Base-by-base conservation (phyloP, 2,797 vertebrate species). In the Buceros bicornis region DNA sequence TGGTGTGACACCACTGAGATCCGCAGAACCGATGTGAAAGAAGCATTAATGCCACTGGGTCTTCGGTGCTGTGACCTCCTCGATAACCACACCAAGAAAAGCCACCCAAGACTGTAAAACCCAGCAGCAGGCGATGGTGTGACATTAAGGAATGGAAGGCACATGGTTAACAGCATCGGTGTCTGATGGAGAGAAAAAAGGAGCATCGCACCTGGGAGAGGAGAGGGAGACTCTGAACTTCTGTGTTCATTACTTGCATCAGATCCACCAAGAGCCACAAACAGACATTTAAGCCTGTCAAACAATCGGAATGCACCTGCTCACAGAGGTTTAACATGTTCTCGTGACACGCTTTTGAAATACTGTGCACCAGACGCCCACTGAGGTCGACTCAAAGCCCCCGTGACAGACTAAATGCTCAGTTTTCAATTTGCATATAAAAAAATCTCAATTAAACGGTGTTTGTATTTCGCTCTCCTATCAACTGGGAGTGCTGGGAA, bases 221-320 rank as follows among this genome's bases (percentile, higher is more conserved):
- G n/a, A 45, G 29, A 54, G 5, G 11, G 8, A 8, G 47, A 21
- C 37, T 45, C 26, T 28, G 76, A 79, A 76, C 33, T 86, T 86
- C 91, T 95, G 33, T 95, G 95, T 95, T 93, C 82, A 82, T 37
- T 70, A 35, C 37, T 54, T 16, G 48, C 20, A 17, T 11, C 62
- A 29, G 51, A 87, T 26, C 60, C 93, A 90, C 82, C 82, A 84
- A 65, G 88, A 79, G 54, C 13, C 47, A 33, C 1, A 3, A 84
- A 64, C 62, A 87, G 95, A 82, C 94, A 96, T 21, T 13, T 0
- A 54, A 95, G 77, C 67, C 66, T 60, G 94, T 90, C 89, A 95
- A 95, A 60, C 21, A 88, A 93, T 82, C 92, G 62, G 86, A 48
- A 84, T 62, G 66, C 90, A 95, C 86, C 92, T 96, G 94, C 53